These are phyloP conservation scores for Solenopsis invicta DNA, from an alignment of 1,140 invertebrate genomes.

Conservation along the genomic window DNA sequence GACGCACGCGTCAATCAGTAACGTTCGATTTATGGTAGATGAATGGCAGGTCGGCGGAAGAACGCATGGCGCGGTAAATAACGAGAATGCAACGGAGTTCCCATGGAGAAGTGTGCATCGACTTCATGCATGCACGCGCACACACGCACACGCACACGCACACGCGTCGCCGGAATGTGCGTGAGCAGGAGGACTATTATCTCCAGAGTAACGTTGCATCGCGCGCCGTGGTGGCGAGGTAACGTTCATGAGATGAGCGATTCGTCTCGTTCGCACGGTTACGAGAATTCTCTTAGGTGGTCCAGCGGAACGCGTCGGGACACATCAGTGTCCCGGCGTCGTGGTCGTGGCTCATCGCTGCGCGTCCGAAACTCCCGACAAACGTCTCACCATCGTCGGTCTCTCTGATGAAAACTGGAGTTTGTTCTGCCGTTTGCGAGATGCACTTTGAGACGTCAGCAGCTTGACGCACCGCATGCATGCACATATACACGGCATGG, in stretches of 20 bases:
- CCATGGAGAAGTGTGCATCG: neutral
- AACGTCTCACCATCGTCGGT: neutral
- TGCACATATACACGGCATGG: neutral
- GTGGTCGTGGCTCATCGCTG: neutral
- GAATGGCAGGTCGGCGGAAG: neutral
- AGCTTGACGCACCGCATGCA: neutral
- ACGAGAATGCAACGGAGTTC: neutral
- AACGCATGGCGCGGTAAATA: conserved; percentile 3
- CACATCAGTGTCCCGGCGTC: neutral
- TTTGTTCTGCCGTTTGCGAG: neutral
- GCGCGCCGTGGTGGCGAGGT: neutral
- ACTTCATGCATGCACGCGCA: neutral
- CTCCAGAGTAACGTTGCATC: neutral
- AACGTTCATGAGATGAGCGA: neutral
- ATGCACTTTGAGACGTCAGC: neutral
- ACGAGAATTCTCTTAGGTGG: neutral
- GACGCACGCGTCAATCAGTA: neutral
- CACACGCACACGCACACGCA: neutral
- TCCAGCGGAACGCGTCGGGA: neutral
- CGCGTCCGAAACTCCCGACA: neutral
- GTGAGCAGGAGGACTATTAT: neutral
- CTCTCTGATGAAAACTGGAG: neutral
- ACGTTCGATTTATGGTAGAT: neutral
- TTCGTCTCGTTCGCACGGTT: neutral
- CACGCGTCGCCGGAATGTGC: neutral